Base-by-base conservation (phyloP, 2,888 invertebrate species). In the Idaea aversata region DNA sequence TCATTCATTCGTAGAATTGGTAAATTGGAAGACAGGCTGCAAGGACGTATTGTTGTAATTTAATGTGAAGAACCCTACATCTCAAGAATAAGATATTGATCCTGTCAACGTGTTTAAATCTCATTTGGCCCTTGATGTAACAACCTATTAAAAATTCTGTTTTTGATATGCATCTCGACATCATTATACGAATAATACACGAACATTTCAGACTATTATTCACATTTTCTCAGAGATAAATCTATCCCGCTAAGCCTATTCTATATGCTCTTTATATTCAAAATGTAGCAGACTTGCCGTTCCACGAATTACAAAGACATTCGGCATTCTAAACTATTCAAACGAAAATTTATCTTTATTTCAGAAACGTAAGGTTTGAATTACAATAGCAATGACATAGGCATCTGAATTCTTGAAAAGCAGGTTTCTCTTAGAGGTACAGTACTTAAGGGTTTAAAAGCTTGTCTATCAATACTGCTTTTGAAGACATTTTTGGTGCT, bases 251-350 rank as follows among this genome's bases (percentile, higher is more conserved):
- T 62, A 65, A 71, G 71, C 75, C 74, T 80, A 74, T 79, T 85
- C 71, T 74, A 74, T 79, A 81, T 85, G 80, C 83, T 82, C 77
- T 80, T 77, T 78, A 79, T 74, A 75, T 76, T 34, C 78, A 83
- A 80, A 84, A 80, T 81, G 79, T 81, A 75, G 5, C 47, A 47
- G 47, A 47, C 47, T 47, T 47, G 47, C 47, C 47, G 47, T 47
- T 47, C 47, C 47, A 13, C 47, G 47, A 47, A 47, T 47, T 13
- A 47, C 47, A 47, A 47, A 47, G 47, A 47, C 47, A 47, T 47
- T 47, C 47, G 47, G 47, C 47, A 47, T 47, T 47, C 10, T 47
- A 47, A 47, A 47, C 47, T 75, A 77, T 73, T 72, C 70, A 68
- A 66, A 72, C 75, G 6, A 10, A 38, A 47, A 47, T 47, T 47